Base-by-base conservation (phyloP, 2,113 vertebrate species). In the Semnornis frantzii region DNA sequence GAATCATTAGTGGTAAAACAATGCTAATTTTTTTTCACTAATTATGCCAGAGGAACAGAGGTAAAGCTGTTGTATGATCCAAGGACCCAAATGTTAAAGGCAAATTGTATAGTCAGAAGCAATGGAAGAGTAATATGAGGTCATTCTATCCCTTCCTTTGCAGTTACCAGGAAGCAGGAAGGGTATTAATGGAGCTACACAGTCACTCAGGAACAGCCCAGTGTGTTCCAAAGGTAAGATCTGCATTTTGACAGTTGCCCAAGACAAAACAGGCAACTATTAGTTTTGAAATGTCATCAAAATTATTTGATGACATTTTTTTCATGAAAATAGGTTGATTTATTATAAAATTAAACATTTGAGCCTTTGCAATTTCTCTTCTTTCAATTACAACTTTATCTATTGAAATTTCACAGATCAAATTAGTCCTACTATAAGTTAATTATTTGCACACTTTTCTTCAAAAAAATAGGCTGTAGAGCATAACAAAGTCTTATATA, bases 281-380 rank as follows among this genome's bases (percentile, higher is more conserved):
- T 82, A 92, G 80, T 78, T 95, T 96, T 74, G 88, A 97, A 97
- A 97, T 80, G 69, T 55, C 93, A 89, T 81, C 84, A 95, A 93
- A 95, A 97, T 89, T 95, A 92, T 90, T 95, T 86, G 78, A 82
- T 94, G 68, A 33, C 70, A 91, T 82, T 95, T 92, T 92, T 57
- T 96, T 95, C 87, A 96, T 86, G 74, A 44, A 97, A 92, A 48
- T 59, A 81, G 20, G 59, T 65, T 82, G 90, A 90, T n/a, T 58
- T 81, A 89, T 86, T 82, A 82, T 60, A 15, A 46, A 95, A 88
- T 95, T 95, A 86, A 92, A 63, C 31, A 69, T 74, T 88, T 75
- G 82, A 91, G 74, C 30, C 74, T 91, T 86, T 16, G 17, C 63
- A 90, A 59, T 94, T 95, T 89, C 60, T 94, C 82, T 81, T 91